Evolutionary conservation across 2,113 vertebrate species (phyloP).

Genomic region (Chionomys nivalis): DNA sequence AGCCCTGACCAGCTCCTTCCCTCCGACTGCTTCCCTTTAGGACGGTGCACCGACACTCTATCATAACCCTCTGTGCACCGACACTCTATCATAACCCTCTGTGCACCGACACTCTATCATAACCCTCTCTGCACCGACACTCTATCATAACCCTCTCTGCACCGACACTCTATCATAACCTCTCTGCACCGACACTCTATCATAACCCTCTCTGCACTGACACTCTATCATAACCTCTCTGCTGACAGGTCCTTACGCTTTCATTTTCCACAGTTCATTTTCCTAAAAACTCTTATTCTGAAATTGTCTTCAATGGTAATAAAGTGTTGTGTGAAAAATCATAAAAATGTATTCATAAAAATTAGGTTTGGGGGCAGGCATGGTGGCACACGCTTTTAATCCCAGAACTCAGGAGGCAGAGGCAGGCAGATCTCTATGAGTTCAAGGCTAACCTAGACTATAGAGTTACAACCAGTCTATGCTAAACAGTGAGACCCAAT

Average conservation of each 20-base stretch:
- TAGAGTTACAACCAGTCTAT: neutral
- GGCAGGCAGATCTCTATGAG: neutral
- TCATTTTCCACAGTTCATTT: neutral
- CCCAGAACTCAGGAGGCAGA: neutral
- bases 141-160: too few species aligned
- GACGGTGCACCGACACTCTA: neutral
- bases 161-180: too few species aligned
- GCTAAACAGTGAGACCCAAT: neutral
- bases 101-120: too few species aligned
- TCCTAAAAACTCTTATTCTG: neutral
- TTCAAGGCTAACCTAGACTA: neutral
- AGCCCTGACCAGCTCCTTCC: neutral
- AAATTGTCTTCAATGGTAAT: slow-evolving; percentile 9
- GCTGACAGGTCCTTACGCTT: neutral
- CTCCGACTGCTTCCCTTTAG: neutral
- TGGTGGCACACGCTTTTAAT: neutral
- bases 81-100: too few species aligned
- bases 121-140: too few species aligned
- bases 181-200: too few species aligned
- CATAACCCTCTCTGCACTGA: too few species aligned
- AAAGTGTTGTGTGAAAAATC: neutral
- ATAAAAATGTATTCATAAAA: neutral
- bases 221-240: too few species aligned
- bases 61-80: too few species aligned
- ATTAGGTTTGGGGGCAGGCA: neutral